Evolutionary conservation across 2,888 invertebrate genomes (phyloP).

Genomic region (Epicampocera succincta): DNA sequence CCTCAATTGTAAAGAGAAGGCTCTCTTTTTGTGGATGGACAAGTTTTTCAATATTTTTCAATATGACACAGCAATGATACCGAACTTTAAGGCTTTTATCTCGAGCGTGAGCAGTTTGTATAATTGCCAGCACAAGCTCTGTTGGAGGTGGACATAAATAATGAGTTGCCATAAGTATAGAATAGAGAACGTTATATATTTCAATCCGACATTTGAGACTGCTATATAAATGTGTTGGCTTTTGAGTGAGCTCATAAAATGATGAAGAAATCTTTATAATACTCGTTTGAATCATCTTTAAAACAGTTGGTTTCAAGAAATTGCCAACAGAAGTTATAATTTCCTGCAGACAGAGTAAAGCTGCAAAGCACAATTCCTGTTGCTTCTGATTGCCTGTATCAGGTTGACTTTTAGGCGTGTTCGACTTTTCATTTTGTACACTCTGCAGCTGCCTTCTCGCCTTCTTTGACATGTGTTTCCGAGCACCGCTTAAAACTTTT

Average conservation of each 20-base stretch:
- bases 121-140: constrained; percentile 71
- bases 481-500: constrained; percentile 74
- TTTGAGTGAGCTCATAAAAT: constrained; percentile 63
- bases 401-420: constrained; percentile 73
- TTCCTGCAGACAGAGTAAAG: constrained; percentile 72
- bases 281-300: constrained; percentile 72
- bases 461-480: constrained; percentile 77
- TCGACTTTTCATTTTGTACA: constrained; percentile 75
- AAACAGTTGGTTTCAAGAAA: constrained; percentile 72
- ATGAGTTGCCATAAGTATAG: constrained; percentile 72
- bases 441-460: constrained; percentile 76
- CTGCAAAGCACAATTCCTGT: constrained; percentile 71
- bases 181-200: constrained; percentile 71
- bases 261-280: constrained; percentile 71
- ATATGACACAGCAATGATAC: constrained; percentile 66
- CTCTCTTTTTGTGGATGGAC: constrained; percentile 77
- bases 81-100: constrained; percentile 72
- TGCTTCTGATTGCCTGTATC: constrained; percentile 66
- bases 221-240: constrained; percentile 69
- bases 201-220: constrained; percentile 73
- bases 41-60: constrained; percentile 73
- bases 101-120: constrained; percentile 71
- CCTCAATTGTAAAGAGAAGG: constrained; percentile 73
- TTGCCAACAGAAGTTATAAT: constrained; percentile 69
- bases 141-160: constrained; percentile 76